Evolutionary conservation across 1,140 invertebrate species (phyloP), one percentile per base, ranked within the genome.

Genomic region (Trachymyrmex cornetzi): DNA sequence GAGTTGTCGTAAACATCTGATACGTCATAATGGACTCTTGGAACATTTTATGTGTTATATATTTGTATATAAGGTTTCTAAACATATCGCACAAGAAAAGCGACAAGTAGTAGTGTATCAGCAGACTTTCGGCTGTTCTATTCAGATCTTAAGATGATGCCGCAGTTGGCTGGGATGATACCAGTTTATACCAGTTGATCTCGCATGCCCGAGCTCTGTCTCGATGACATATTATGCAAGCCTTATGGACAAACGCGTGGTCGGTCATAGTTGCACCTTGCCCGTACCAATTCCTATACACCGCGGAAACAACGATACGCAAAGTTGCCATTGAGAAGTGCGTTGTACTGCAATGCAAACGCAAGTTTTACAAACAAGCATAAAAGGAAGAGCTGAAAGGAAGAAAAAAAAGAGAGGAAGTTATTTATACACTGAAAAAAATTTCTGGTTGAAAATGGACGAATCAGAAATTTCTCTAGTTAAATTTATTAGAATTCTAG

Each of bases 111-210:
- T 44, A 44, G 38, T 12, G 1, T 50, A 38, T 53, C 24, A n/a
- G 9, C 34, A 22, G n/a, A 85, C 27, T 64, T 77, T 77, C 9
- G 24, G 5, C 61, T 38, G 7, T 11, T 81, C 53, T 16, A 86
- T 59, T 55, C 74, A 38, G n/a, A 38, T 30, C 24, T 12, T 1
- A 24, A 64, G 24, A 14, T 27, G 22, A 14, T 59, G 7, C n/a
- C 22, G n/a, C 44, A 66, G 30, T 44, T 53, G 30, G 34, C 38
- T 77, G 38, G 38, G 38, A 44, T 12, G 27, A 55, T 53, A 64
- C 57, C 34, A 77, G 48, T 77, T 85, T 19, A 64, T 44, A 77
- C 57, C 44, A 34, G 27, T 44, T 2, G 50, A 79, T 85, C 63
- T 85, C 44, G 11, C 19, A n/a, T 38, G 75, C 24, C 16, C n/a